A percentile compares a stretch with the other conserved stretches of the same genome.
Evolutionary conservation across 2,797 vertebrate species (phyloP).

Genomic region (Hafferia zeledoni): DNA sequence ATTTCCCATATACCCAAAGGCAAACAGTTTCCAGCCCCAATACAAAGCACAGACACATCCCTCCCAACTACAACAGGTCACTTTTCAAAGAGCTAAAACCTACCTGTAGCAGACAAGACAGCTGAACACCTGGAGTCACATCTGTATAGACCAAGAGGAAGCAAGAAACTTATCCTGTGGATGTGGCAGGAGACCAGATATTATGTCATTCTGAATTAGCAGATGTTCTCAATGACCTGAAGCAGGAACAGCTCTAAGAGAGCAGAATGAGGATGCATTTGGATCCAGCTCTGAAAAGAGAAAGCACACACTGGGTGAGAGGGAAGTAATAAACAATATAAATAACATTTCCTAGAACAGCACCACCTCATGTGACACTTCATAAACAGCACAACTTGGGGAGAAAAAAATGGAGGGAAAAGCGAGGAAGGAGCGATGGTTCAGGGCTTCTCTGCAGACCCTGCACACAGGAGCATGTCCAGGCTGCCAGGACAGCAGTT

Average conservation of each 20-base stretch:
- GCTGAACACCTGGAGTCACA: slow-evolving; percentile 30
- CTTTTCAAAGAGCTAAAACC: slow-evolving; percentile 6
- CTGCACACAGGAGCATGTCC: not conserved
- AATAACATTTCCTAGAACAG: not conserved
- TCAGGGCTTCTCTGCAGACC: not conserved
- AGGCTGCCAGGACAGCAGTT: not conserved
- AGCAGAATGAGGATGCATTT: not conserved
- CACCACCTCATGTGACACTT: not conserved
- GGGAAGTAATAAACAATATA: not conserved
- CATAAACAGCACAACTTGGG: not conserved
- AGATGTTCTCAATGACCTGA: not conserved
- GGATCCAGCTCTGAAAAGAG: slow-evolving; percentile 45
- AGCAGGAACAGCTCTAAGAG: not conserved
- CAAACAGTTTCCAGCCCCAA: not conserved
- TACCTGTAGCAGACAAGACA: slow-evolving; percentile 33
- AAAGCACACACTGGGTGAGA: not conserved
- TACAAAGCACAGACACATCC: not conserved
- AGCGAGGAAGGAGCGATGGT: not conserved
- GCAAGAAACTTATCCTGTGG: not conserved
- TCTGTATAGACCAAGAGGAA: not conserved
- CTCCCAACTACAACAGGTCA: not conserved
- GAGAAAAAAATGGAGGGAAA: not conserved
- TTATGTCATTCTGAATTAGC: slow-evolving; percentile 53
- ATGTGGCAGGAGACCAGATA: not conserved
- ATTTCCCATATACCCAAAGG: not conserved